Base-by-base conservation (phyloP, 2,888 invertebrate species). In the Yponomeuta malinellus region DNA sequence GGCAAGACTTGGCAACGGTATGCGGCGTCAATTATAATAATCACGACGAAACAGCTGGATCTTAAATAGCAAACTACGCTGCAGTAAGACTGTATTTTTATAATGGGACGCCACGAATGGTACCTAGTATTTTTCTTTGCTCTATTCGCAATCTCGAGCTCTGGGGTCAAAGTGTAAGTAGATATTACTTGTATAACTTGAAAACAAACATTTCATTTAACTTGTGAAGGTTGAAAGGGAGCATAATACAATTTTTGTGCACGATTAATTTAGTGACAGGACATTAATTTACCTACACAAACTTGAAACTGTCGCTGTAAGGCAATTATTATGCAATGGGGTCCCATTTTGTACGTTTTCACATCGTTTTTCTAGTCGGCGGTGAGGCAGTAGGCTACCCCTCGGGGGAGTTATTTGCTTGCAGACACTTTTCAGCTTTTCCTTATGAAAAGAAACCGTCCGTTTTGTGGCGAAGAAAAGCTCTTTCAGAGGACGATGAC, bases 401-500 rank as follows among this genome's bases (percentile, higher is more conserved):
- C 91, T 88, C 91, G 79, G 86, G 92, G 91, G 91, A 92, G 88
- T 88, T 90, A 90, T 91, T 90, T 90, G 92, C 90, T 87, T 86
- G 92, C 83, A 91, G 91, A 91, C 92, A 91, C 90, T 91, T 91
- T 91, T 90, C 89, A 91, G 88, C 87, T 89, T 90, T 90, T 90
- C 87, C 89, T 90, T 90, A 89, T 92, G 91, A 91, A 91, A 91
- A 91, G 92, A 90, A 91, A 90, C 88, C 86, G 88, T 86, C 88
- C 89, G 89, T 90, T 92, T 92, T 90, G 90, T 88, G 89, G 89
- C 82, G 83, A 89, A 90, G 90, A 90, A 91, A 92, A 86, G 89
- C 87, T 86, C 91, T 92, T 92, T 92, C 91, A 92, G 85, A 88
- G 91, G 90, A 90, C 92, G 92, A 91, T 91, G 91, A 92, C 92